phyloP scores from a whole-genome alignment of 2,797 vertebrate species.

The Pseudopleuronectes americanus region DNA sequence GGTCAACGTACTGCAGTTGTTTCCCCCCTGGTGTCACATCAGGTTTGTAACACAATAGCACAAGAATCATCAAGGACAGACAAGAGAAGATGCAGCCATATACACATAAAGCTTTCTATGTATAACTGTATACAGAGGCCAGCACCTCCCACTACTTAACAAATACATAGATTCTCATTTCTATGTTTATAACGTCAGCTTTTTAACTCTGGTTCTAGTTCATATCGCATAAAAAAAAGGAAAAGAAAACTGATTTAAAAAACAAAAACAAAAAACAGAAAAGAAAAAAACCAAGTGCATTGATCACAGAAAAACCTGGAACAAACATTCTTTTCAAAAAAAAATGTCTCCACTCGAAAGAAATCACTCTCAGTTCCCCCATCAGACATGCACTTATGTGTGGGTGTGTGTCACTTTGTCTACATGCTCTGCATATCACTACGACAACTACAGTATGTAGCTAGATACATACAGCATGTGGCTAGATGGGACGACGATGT shows the following conservation, averaged over 20 bases:
- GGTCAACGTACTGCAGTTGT: slow-evolving; percentile 63
- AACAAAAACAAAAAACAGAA: slow-evolving; percentile 29
- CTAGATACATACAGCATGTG: slow-evolving; percentile 52
- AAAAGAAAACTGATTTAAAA: slow-evolving; percentile 9
- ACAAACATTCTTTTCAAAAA: slow-evolving; percentile 51
- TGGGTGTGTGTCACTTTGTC: slow-evolving; percentile 44
- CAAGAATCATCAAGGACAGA: slow-evolving; percentile 77
- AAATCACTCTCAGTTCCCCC: slow-evolving; percentile 50
- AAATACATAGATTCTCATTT: slow-evolving; percentile 76
- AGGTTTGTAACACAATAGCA: slow-evolving; percentile 75
- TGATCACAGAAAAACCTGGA: slow-evolving; percentile 62
- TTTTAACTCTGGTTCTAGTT: slow-evolving; percentile 69
- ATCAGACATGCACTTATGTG: slow-evolving; percentile 70
- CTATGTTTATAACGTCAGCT: slow-evolving; percentile 70
- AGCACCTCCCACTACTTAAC: slow-evolving; percentile 73
- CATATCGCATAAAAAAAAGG: slow-evolving; percentile 58
- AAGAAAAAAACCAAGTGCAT: slow-evolving; percentile 61
- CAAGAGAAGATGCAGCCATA: slow-evolving; percentile 77
- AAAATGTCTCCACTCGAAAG: slow-evolving; percentile 53
- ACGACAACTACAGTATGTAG: slow-evolving; percentile 59
- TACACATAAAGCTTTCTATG: slow-evolving; percentile 83
- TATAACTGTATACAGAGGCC: slow-evolving; percentile 73
- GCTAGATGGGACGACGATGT: slow-evolving; percentile 46
- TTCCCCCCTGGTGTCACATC: slow-evolving; percentile 71
- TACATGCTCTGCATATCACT: slow-evolving; percentile 62